These are phyloP conservation scores for Busseola fusca DNA, from an alignment of 2,888 invertebrate species.

Conservation along the genomic window DNA sequence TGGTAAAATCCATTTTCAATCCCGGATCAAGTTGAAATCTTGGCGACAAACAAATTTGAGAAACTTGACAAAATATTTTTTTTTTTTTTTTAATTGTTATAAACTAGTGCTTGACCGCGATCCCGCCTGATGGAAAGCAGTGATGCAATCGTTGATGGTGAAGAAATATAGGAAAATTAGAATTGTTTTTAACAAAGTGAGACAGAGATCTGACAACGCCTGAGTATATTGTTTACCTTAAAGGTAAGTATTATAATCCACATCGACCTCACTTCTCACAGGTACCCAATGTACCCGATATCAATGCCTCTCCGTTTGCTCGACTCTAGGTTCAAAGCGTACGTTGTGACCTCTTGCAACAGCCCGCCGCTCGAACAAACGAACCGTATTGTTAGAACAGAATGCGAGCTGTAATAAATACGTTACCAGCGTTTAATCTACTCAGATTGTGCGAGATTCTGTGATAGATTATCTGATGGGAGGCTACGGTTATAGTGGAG, in stretches of 20 bases:
- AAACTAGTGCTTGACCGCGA: too few species aligned
- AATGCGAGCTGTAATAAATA: slow-evolving; percentile 64
- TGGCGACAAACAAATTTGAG: too few species aligned
- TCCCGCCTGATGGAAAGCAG: too few species aligned
- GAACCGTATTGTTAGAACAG: slow-evolving; percentile 60
- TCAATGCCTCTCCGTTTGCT: slow-evolving; percentile 42
- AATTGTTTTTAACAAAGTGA: too few species aligned
- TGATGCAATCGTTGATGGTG: too few species aligned
- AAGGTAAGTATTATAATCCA: not conserved
- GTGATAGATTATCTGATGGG: slow-evolving; percentile 65
- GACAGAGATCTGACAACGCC: not conserved
- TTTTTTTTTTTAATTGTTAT: too few species aligned
- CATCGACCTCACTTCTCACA: not conserved
- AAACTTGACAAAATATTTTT: too few species aligned
- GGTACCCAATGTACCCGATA: slow-evolving; percentile 23
- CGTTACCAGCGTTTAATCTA: slow-evolving; percentile 70
- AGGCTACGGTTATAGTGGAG: slow-evolving; percentile 33
- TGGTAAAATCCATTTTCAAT: too few species aligned
- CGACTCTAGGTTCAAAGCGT: slow-evolving; percentile 38
- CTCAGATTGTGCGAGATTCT: slow-evolving; percentile 74
- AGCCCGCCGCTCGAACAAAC: slow-evolving; percentile 52
- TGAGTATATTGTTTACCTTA: not conserved
- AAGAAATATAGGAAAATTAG: too few species aligned
- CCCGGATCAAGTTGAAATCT: too few species aligned
- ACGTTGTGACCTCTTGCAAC: slow-evolving; percentile 54